Evolutionary conservation across 2,888 invertebrate genomes (phyloP), one percentile per base, ranked within the genome.

Genomic region (Zootermopsis nevadensis): DNA sequence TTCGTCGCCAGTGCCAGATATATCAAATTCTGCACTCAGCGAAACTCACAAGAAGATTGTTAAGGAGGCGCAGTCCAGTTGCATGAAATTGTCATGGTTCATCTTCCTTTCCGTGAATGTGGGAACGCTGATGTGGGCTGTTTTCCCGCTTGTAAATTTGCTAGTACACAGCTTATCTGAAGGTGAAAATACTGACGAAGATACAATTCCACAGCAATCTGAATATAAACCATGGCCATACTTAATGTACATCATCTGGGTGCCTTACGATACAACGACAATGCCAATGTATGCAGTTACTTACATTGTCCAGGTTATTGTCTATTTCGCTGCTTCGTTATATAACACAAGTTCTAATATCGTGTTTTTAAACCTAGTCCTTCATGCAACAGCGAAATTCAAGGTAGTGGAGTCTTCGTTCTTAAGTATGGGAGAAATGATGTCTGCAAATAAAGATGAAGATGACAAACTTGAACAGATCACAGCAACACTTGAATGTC

Each of bases 341-440:
- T 74, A 74, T 12, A 74, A 42, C 33, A 74, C 74, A 12, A 38
- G 35, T 24, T 74, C 74, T 24, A 74, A 42, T 42, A 38, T 74
- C 22, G 74, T 74, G 8, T 74, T 74, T 74, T 2, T 74, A 24
- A 74, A 74, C n/a, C 22, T 74, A 8, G 33, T 74, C 33, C 35
- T 74, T 38, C 74, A 74, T n/a, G 74, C 74, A n/a, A 74, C 74
- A 38, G 35, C n/a, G 12, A 74, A 74, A 24, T 74, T 74, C n/a
- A 74, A 74, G 38, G 38, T 74, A 10, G 74, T 74, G 35, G 74
- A 74, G 33, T 74, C 74, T 19, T 74, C 74, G 15, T 8, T 74
- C n/a, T 38, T 74, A n/a, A 19, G 15, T 38, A 22, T 74, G 24
- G 74, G 33, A n/a, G 42, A 42, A 74, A 38, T 74, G 24, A 27